Evolutionary conservation across 2,113 vertebrate genomes (phyloP).

Genomic region (Kryptolebias marmoratus): DNA sequence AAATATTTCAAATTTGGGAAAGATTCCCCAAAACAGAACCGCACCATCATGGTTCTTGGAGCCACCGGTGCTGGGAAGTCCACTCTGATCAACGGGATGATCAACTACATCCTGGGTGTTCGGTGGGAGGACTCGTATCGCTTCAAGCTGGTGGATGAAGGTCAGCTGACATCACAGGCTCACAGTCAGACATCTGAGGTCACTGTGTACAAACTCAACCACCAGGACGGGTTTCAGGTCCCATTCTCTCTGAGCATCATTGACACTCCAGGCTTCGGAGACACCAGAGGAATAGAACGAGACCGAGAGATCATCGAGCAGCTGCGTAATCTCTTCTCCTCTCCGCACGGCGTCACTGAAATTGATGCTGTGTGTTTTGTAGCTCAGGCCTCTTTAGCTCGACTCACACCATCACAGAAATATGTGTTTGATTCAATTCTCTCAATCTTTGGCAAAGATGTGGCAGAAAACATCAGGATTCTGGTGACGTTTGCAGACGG

Average conservation of each 20-base stretch:
- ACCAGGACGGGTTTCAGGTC: background rate
- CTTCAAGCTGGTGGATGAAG: too few relatives aligned
- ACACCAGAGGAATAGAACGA: slow-evolving; percentile 15
- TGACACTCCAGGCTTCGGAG: slow-evolving; percentile 42
- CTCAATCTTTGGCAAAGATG: too few relatives aligned
- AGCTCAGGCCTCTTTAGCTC: too few relatives aligned
- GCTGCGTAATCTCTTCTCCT: slow-evolving; percentile 29
- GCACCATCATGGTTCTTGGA: slow-evolving; percentile 39
- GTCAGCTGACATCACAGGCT: too few relatives aligned
- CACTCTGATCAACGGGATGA: too few relatives aligned
- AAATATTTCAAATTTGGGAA: slow-evolving; percentile 23
- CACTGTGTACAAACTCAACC: slow-evolving; percentile 1
- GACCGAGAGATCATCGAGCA: slow-evolving; percentile 26
- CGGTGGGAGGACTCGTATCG: too few relatives aligned
- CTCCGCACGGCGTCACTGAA: background rate
- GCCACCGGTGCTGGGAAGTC: too few relatives aligned
- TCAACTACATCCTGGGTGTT: too few relatives aligned
- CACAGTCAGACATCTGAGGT: too few relatives aligned
- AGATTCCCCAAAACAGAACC: background rate
- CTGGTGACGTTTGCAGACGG: slow-evolving; percentile 41
- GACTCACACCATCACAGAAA: too few relatives aligned
- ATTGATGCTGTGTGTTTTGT: slow-evolving; percentile 28
- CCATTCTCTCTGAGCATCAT: slow-evolving; percentile 29
- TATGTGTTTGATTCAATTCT: too few relatives aligned
- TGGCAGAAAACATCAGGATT: too few relatives aligned